A percentile compares a stretch with the other conserved stretches of the same genome.
Evolutionary conservation across 2,888 invertebrate species (phyloP).

Genomic region (Trichacis sp.): DNA sequence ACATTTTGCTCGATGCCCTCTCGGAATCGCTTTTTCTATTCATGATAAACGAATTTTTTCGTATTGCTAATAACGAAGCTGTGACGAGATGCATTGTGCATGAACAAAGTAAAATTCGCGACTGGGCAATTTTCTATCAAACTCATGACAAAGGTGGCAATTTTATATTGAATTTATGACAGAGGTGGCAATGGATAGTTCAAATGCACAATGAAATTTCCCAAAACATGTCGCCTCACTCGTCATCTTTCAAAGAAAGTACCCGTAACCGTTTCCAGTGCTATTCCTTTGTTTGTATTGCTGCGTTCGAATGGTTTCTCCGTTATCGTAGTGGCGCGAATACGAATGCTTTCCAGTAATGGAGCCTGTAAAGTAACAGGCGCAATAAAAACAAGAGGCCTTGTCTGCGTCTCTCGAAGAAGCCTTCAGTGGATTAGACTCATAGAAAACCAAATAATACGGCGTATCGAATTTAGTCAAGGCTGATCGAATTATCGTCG

Average conservation of each 20-base stretch:
- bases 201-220: too few relatives aligned
- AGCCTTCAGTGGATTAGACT: constrained; percentile 41
- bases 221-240: too few relatives aligned
- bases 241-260: not conserved
- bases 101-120: too few relatives aligned
- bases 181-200: too few relatives aligned
- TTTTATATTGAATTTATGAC: too few relatives aligned
- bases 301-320: not conserved
- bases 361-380: constrained; percentile 12
- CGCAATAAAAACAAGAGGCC: constrained; percentile 17
- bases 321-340: not conserved
- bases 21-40: too few relatives aligned
- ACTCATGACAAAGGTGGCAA: too few relatives aligned
- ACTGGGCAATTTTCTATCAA: too few relatives aligned
- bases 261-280: not conserved
- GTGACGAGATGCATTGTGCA: too few relatives aligned
- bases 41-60: too few relatives aligned
- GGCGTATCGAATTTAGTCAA: constrained; percentile 52
- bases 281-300: not conserved
- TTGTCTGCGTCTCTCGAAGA: constrained; percentile 10
- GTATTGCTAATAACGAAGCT: too few relatives aligned
- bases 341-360: not conserved
- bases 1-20: too few relatives aligned
- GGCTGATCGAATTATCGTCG: constrained; percentile 55
- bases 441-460: constrained; percentile 47